Evolutionary conservation across 2,797 vertebrate species (phyloP), one percentile per base, ranked within the genome.

Genomic region (Phaenicophaeus curvirostris): DNA sequence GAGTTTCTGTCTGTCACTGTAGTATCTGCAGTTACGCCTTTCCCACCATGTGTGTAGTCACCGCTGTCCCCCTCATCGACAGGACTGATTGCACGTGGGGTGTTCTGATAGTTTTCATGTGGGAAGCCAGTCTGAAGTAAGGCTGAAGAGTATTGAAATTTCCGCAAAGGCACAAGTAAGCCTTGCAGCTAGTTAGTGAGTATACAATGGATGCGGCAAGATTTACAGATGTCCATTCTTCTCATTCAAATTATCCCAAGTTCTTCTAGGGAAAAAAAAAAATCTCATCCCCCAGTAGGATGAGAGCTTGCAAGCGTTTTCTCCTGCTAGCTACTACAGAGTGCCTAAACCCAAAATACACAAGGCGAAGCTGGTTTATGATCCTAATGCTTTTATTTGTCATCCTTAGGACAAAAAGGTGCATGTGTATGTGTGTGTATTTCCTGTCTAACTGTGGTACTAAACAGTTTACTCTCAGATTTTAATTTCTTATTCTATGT

Each of bases 21-120:
- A 27, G 9, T n/a, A 8, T 6, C 11, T 7, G 11, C 1, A 1
- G 17, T 8, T 57, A 4, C 23, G 25, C 44, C 30, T 62, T 51
- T 41, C 41, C 75, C 15, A 31, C 35, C 31, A 6, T 1, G 2
- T 4, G 13, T 24, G 51, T 58, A 15, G 53, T 50, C 18, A 6
- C 61, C 35, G 31, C 54, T 6, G 5, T 53, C 3, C 15, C 35
- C 11, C 20, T 7, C 11, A 1, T 8, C 42, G 62, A 27, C 14
- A n/a, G 62, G 33, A 51, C 28, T 57, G 55, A 31, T 57, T 4
- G 17, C 28, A 19, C 5, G 5, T 30, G 16, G 44, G 21, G 48
- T 50, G 37, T 42, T 68, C 20, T 68, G 24, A 20, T 44, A 18
- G 23, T 18, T 75, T 62, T 50, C 5, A 10, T 7, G 4, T 15